These are phyloP conservation scores for Hylomyscus alleni DNA, from an alignment of 2,797 vertebrate genomes.

Conservation along the genomic window DNA sequence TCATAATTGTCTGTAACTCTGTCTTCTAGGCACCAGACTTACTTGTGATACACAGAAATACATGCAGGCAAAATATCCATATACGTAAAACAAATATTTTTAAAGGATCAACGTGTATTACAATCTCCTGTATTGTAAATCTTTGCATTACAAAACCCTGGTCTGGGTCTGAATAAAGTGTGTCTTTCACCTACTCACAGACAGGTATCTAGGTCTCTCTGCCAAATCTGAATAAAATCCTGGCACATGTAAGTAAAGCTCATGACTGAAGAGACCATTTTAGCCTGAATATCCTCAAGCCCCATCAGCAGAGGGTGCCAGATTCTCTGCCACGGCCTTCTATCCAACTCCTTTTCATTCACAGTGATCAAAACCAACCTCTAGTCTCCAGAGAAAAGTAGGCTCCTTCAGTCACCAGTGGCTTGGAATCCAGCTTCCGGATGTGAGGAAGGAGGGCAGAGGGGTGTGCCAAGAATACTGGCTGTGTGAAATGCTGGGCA, in stretches of 20 bases:
- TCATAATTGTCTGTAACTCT: neutral
- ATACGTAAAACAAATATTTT: neutral
- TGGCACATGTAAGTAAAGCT: neutral
- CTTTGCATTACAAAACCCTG: neutral
- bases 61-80: neutral
- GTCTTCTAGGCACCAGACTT: neutral
- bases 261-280: conserved; percentile 3
- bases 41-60: neutral
- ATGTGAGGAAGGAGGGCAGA: neutral
- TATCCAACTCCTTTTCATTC: neutral
- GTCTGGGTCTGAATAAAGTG: conserved; percentile 12
- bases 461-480: neutral
- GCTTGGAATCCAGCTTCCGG: no score
- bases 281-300: neutral
- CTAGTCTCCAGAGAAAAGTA: no score
- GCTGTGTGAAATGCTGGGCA: neutral
- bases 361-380: neutral
- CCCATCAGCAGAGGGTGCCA: neutral
- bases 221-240: conserved; percentile 57
- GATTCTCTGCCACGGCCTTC: no score
- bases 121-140: conserved; percentile 26
- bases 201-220: conserved; percentile 19
- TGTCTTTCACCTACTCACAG: conserved; percentile 30
- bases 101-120: neutral
- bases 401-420: no score